Evolutionary conservation across 2,113 vertebrate genomes (phyloP), one percentile per base, ranked within the genome.

Genomic region (Crypturellus undulatus): DNA sequence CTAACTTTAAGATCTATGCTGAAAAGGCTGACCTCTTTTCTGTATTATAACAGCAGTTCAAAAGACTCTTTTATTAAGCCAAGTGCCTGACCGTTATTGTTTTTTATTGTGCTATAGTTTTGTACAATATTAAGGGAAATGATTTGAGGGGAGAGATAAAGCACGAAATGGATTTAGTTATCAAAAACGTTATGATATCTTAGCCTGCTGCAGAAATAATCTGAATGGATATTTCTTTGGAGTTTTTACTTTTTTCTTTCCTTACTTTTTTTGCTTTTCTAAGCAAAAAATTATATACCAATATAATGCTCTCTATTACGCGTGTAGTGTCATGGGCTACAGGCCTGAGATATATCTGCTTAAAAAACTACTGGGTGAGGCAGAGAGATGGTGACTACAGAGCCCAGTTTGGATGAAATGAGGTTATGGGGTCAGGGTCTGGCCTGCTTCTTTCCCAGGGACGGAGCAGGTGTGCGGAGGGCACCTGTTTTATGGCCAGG

Each of bases 51-150:
- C 2, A 82, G 64, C 58, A 92, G 95, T 88, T 96, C 64, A 96
- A 93, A 97, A 93, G 82, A 87, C 75, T 82, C 65, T 83, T 90
- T 81, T 87, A 77, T 93, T 91, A 97, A 90, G 67, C 72, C 90
- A 93, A 87, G 73, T 92, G 83, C 70, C 7, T 1, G 59, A 58
- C 77, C 79, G 73, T 93, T 96, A 92, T 87, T 96, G 83, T 77
- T 94, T 96, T 95, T 96, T 95, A 96, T 84, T 96, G 88, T 93
- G 80, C 79, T 93, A 36, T 82, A 95, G 86, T 95, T 92, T 92
- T 79, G 54, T 73, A 75, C 89, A 87, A 93, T 92, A 95, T 92
- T 82, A 90, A 94, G 82, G 80, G 63, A 97, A 96, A 92, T 82
- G 1, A 94, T 92, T 84, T 92, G 78, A 96, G 43, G 43, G 10